A percentile compares a stretch with the other conserved stretches of the same genome.
Evolutionary conservation across 1,140 invertebrate genomes (phyloP).

Genomic region (Diorhabda carinulata): DNA sequence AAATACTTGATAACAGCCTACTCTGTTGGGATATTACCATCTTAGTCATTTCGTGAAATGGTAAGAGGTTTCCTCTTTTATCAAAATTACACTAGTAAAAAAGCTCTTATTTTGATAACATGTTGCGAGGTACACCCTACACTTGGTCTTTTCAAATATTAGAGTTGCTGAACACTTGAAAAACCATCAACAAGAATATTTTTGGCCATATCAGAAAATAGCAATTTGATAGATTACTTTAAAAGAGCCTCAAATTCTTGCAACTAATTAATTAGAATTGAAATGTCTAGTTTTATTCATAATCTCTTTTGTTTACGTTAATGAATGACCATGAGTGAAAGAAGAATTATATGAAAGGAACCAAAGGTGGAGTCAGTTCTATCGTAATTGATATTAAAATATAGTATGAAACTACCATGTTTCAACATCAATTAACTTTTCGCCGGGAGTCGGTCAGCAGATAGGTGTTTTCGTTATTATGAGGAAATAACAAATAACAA

Average conservation of each 20-base stretch:
- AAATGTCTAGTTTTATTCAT: too few relatives aligned
- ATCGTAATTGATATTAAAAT: too few relatives aligned
- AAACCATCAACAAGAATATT: constrained; percentile 6
- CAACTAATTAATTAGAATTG: too few relatives aligned
- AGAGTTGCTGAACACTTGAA: constrained; percentile 10
- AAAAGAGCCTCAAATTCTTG: neutral
- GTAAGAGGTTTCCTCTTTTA: constrained; percentile 40
- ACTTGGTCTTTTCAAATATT: constrained; percentile 21
- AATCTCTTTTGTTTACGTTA: too few relatives aligned
- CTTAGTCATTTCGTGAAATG: constrained; percentile 45
- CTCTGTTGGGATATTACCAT: constrained; percentile 35
- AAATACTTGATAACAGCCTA: constrained; percentile 36
- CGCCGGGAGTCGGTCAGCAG: too few relatives aligned
- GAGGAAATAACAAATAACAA: too few relatives aligned
- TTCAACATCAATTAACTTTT: too few relatives aligned
- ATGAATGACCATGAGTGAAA: too few relatives aligned
- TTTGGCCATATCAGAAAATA: constrained; percentile 13
- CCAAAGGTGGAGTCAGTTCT: too few relatives aligned
- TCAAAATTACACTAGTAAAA: constrained; percentile 29
- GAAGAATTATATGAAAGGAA: too few relatives aligned
- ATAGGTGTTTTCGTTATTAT: too few relatives aligned
- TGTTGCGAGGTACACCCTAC: constrained; percentile 45
- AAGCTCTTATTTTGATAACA: constrained; percentile 28
- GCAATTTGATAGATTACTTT: neutral
- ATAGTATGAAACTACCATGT: too few relatives aligned